phyloP scores from a whole-genome alignment of 1,140 invertebrate species.

The Protaetia brevitarsis region DNA sequence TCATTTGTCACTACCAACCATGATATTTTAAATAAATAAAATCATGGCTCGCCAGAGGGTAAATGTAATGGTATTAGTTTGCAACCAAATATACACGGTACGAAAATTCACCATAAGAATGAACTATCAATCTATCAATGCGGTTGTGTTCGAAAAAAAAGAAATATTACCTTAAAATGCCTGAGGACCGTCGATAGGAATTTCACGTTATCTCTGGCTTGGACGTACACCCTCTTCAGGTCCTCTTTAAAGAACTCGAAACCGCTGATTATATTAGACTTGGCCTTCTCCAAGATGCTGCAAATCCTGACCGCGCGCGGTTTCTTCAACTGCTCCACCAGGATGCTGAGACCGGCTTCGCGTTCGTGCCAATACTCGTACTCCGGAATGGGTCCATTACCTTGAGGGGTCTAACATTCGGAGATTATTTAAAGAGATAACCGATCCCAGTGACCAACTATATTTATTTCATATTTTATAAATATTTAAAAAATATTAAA shows the following conservation, averaged over 20 bases:
- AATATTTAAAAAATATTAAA: no score
- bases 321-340: conserved; percentile 78
- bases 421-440: background rate
- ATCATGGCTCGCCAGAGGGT: no score
- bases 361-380: conserved; percentile 80
- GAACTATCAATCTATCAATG: background rate
- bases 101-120: no score
- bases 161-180: conserved; percentile 66
- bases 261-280: conserved; percentile 51
- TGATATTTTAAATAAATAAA: no score
- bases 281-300: conserved; percentile 53
- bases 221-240: conserved; percentile 66
- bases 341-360: conserved; percentile 68
- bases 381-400: conserved; percentile 74
- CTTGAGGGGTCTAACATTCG: conserved; percentile 51
- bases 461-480: no score
- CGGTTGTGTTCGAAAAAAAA: background rate
- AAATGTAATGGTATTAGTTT: no score
- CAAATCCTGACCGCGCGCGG: conserved; percentile 60
- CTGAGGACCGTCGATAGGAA: conserved; percentile 77
- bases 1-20: no score
- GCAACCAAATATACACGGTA: no score
- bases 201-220: conserved; percentile 80
- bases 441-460: background rate
- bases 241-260: conserved; percentile 58